These are phyloP conservation scores for Hystrix cristata DNA, from an alignment of 2,113 vertebrate species.

Conservation along the genomic window DNA sequence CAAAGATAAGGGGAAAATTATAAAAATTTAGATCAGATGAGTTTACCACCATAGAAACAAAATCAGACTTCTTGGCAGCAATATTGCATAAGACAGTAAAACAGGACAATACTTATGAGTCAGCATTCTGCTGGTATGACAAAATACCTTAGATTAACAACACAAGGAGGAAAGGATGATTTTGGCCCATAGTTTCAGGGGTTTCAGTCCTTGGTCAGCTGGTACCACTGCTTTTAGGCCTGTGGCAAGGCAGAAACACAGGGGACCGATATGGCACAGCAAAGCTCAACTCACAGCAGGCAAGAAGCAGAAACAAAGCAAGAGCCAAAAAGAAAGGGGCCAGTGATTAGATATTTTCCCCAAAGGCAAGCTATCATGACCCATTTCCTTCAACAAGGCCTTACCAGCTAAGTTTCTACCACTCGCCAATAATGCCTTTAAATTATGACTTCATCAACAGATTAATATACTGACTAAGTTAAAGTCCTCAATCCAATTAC, in stretches of 20 bases:
- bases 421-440: not conserved
- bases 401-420: not conserved
- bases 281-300: not conserved
- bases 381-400: not conserved
- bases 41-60: not conserved
- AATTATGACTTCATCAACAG: not conserved
- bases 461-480: not conserved
- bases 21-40: not conserved
- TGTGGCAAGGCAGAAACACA: not conserved
- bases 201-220: not conserved
- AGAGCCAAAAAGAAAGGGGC: not conserved
- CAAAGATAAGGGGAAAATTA: constrained; percentile 4
- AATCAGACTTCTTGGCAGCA: not conserved
- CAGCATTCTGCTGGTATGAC: not conserved
- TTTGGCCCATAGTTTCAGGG: not conserved
- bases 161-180: not conserved
- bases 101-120: not conserved
- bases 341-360: not conserved
- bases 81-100: not conserved
- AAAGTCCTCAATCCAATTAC: not conserved
- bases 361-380: not conserved
- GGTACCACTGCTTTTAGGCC: not conserved
- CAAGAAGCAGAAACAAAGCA: not conserved
- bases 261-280: not conserved
- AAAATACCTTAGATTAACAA: not conserved